Evolutionary conservation across 2,797 vertebrate genomes (phyloP).

Genomic region (Lithobates sylvaticus): DNA sequence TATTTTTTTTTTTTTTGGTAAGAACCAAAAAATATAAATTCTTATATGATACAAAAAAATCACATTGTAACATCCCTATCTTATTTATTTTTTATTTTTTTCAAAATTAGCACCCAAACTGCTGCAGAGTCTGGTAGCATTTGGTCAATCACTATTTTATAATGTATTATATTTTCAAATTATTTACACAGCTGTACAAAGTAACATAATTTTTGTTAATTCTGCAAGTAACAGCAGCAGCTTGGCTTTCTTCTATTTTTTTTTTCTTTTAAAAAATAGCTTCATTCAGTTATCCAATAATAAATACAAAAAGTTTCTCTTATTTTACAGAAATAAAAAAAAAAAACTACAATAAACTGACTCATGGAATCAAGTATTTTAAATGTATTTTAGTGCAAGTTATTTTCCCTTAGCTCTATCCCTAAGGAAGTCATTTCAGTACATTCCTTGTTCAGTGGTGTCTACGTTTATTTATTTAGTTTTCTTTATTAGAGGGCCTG

Average conservation of each 20-base stretch:
- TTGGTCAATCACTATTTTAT: slow-evolving; percentile 99
- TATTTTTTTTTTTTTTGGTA: slow-evolving; percentile 70
- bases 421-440: slow-evolving; percentile 97
- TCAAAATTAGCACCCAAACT: slow-evolving; percentile 90
- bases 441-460: slow-evolving; percentile 99
- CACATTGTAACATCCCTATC: slow-evolving; percentile 90
- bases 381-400: slow-evolving; percentile 99
- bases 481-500: slow-evolving; percentile 91
- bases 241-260: slow-evolving; percentile 93
- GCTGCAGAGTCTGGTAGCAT: slow-evolving; percentile 96
- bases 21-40: slow-evolving; percentile 62
- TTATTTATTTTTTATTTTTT: slow-evolving; percentile 72
- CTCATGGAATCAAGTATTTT: slow-evolving; percentile 99
- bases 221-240: slow-evolving; percentile 96
- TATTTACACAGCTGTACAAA: slow-evolving; percentile 99
- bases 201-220: slow-evolving; percentile 95
- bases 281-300: slow-evolving; percentile 99
- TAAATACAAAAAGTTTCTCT: slow-evolving; percentile 99
- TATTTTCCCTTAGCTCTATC: slow-evolving; percentile 95
- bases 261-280: slow-evolving; percentile 94
- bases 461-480: slow-evolving; percentile 88
- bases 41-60: slow-evolving; percentile 66
- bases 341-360: slow-evolving; percentile 98
- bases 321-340: slow-evolving; percentile 98
- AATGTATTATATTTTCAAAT: slow-evolving; percentile 86